phyloP scores from a whole-genome alignment of 92 coral and sea anemone genomes.

The Palythoa grandis region DNA sequence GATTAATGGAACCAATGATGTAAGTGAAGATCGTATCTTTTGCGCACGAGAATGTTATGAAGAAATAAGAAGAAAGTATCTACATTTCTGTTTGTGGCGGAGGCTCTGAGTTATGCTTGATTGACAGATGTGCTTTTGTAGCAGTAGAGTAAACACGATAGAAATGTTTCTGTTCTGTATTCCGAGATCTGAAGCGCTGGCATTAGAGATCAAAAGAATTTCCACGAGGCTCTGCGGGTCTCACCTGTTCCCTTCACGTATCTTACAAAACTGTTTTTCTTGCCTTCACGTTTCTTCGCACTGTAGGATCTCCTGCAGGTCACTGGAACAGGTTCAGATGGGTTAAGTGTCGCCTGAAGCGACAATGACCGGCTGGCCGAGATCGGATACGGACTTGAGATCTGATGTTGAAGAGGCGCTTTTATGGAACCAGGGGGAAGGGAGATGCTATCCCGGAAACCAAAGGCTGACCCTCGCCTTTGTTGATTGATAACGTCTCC shows the following conservation, averaged over 20 bases:
- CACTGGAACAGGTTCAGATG: constrained; percentile 61
- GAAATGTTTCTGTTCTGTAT: not conserved
- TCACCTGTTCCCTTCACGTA: constrained; percentile 65
- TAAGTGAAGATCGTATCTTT: not conserved
- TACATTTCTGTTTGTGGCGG: not conserved
- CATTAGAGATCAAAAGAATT: constrained; percentile 28
- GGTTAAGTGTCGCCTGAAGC: constrained; percentile 74
- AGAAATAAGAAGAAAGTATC: not conserved
- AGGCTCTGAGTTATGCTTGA: not conserved
- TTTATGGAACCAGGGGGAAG: constrained; percentile 56
- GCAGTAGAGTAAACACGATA: too few relatives aligned
- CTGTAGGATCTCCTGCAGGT: constrained; percentile 82
- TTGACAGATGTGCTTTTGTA: not conserved
- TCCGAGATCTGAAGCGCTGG: not conserved
- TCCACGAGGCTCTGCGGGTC: constrained; percentile 70
- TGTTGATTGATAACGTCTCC: constrained; percentile 59
- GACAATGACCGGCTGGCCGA: constrained; percentile 76
- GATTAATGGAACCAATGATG: not conserved
- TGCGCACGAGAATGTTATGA: not conserved
- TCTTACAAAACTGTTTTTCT: constrained; percentile 61
- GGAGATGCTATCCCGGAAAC: constrained; percentile 41
- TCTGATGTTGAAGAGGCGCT: constrained; percentile 68
- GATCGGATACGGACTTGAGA: constrained; percentile 66
- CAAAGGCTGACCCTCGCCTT: constrained; percentile 79
- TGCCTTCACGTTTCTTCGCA: constrained; percentile 98